Evolutionary conservation across 2,113 vertebrate species (phyloP), one percentile per base, ranked within the genome.

Genomic region (Sceloporus undulatus): DNA sequence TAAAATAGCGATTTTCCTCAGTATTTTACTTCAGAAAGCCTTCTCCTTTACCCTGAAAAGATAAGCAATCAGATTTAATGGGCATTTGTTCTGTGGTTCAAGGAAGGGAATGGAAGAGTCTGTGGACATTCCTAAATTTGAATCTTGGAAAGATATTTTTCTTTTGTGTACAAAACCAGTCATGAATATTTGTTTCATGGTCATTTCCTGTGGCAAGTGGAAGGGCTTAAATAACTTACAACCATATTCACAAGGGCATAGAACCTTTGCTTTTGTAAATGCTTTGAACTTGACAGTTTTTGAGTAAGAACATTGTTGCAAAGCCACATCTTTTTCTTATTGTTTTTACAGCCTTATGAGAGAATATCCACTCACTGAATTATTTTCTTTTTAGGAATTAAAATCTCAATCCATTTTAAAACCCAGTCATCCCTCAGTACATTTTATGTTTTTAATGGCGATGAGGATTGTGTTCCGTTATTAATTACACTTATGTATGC

Each of bases 401-500:
- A 52, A 48, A 34, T 62, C 23, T 62, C 18, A 38, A 11, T 16
- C 38, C 56, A 81, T 56, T 73, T 56, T 19, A 27, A 82, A 75
- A 81, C 62, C 29, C 34, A 23, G 23, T 65, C 38, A 42, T 9
- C 9, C 29, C 48, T 81, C 19, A 42, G 29, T 82, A 27, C 19
- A 74, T 29, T 5, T 5, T 75, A 21, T 66, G 13, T 1, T 85
- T 77, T 42, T 54, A 38, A 21, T 66, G 14, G 34, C 21, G 71
- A 25, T 54, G 19, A 13, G 10, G 73, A 52, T 76, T 25, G 1
- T 6, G 79, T 90, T 87, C 8, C 42, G 56, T 34, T 88, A 80
- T 65, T 93, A 93, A 94, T 56, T 89, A n/a, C 54, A 90, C 87
- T 90, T 86, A 2, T 87, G 21, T 25, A 13, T 73, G 62, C 83